phyloP scores from a whole-genome alignment of 2,113 vertebrate species.

The Butorides virescens region DNA sequence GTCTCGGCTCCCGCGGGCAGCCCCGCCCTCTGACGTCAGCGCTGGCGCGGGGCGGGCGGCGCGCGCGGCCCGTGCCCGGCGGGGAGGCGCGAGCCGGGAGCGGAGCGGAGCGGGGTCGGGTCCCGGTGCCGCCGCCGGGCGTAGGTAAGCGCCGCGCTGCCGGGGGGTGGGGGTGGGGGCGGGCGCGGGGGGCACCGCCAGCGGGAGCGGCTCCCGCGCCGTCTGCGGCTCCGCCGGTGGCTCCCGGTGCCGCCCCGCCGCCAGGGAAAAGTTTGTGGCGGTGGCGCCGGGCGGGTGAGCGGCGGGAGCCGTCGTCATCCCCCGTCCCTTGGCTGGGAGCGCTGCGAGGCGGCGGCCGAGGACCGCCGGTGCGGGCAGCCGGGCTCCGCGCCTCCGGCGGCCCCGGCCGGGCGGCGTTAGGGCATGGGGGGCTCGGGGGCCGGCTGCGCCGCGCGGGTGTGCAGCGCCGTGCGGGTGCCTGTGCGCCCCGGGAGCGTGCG shows the following conservation, averaged over 20 bases:
- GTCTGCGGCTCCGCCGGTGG: not conserved
- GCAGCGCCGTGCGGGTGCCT: not conserved
- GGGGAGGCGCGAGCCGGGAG: not conserved
- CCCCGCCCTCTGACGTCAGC: not conserved
- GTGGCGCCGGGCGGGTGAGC: not conserved
- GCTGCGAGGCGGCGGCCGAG: not conserved
- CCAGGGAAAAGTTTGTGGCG: not conserved
- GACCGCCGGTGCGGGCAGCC: not conserved
- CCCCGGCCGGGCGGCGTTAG: not conserved
- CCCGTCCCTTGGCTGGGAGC: no score
- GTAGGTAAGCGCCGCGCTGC: not conserved
- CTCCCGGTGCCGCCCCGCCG: not conserved
- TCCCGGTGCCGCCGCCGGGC: not conserved
- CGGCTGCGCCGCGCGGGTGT: not conserved
- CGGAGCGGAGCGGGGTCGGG: not conserved
- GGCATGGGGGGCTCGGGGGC: not conserved
- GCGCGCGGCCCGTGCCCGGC: not conserved
- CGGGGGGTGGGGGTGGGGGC: not conserved
- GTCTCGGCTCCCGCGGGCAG: not conserved
- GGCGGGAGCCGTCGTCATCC: not conserved
- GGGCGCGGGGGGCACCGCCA: not conserved
- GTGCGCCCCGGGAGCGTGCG: not conserved
- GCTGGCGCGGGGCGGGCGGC: not conserved
- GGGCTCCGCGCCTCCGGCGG: not conserved
- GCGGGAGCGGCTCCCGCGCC: not conserved